Conservation (phyloP, 2,113 vertebrate genomes). For the Speoplatyrhinus poulsoni region DNA sequence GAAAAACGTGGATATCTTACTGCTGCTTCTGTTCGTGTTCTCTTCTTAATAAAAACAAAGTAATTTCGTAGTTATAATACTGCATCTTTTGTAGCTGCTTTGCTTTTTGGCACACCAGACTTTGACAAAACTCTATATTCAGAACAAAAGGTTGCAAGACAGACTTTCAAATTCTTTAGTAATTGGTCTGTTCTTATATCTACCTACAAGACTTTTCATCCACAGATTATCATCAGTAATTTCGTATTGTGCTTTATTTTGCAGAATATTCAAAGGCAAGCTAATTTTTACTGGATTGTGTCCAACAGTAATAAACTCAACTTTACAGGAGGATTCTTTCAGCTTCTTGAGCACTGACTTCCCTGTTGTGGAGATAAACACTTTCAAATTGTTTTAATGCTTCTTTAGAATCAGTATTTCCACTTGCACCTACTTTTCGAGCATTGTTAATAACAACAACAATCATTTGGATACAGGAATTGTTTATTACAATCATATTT, state of each 20-base stretch:
- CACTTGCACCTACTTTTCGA: too few relatives aligned
- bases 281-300: too few relatives aligned
- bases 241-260: too few relatives aligned
- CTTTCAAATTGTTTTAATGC: constrained; percentile 20
- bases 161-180: neutral
- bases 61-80: neutral
- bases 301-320: too few relatives aligned
- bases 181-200: too few relatives aligned
- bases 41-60: constrained; percentile 1
- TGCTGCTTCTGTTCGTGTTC: neutral
- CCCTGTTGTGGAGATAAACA: constrained; percentile 20
- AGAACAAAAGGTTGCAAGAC: constrained; percentile 1
- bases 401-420: constrained; percentile 2
- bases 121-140: constrained; percentile 3
- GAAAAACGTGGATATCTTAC: constrained; percentile 20
- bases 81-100: neutral
- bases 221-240: too few relatives aligned
- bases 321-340: constrained; percentile 9
- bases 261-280: too few relatives aligned
- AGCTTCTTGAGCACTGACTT: constrained; percentile 26
- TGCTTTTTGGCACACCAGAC: neutral
- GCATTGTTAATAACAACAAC: constrained; percentile 2
- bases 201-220: too few relatives aligned
- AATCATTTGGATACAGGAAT: constrained; percentile 18
- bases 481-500: constrained; percentile 62